Evolutionary conservation across 2,797 vertebrate species (phyloP).

Genomic region (Chrysocyon brachyurus): DNA sequence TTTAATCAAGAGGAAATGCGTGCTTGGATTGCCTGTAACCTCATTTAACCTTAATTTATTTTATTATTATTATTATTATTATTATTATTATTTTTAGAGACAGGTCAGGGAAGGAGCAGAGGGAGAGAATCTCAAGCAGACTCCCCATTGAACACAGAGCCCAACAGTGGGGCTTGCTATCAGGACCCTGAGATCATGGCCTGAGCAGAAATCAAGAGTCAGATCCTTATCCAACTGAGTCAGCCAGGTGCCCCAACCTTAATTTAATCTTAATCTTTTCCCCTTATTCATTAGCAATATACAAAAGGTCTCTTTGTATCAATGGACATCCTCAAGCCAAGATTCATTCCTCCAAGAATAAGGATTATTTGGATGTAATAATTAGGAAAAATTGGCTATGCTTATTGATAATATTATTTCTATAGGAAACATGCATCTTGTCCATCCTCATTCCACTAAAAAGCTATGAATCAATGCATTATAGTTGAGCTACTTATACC

Average conservation of each 20-base stretch:
- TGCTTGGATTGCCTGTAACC: background rate
- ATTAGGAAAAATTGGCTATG: background rate
- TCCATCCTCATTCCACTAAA: background rate
- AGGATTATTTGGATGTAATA: background rate
- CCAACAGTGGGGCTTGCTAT: background rate
- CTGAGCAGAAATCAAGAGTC: background rate
- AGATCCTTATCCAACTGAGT: background rate
- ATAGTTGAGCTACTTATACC: background rate
- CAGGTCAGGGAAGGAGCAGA: background rate
- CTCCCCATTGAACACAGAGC: background rate
- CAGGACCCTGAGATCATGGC: background rate
- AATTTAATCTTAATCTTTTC: background rate
- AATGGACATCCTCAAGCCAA: background rate
- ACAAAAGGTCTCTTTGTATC: background rate
- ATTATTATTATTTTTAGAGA: background rate
- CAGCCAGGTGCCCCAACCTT: background rate
- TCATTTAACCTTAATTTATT: background rate
- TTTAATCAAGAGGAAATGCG: background rate
- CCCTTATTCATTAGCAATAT: background rate
- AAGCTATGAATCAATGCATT: background rate
- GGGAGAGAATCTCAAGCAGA: background rate
- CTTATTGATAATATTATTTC: background rate
- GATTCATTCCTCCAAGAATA: background rate
- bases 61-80: background rate
- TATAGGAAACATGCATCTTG: background rate